Percentiles rank a stretch among this genome's conserved stretches.
These are phyloP conservation scores for Pseudotriccus pelzelni DNA, from an alignment of 2,797 vertebrate species.

Conservation along the genomic window DNA sequence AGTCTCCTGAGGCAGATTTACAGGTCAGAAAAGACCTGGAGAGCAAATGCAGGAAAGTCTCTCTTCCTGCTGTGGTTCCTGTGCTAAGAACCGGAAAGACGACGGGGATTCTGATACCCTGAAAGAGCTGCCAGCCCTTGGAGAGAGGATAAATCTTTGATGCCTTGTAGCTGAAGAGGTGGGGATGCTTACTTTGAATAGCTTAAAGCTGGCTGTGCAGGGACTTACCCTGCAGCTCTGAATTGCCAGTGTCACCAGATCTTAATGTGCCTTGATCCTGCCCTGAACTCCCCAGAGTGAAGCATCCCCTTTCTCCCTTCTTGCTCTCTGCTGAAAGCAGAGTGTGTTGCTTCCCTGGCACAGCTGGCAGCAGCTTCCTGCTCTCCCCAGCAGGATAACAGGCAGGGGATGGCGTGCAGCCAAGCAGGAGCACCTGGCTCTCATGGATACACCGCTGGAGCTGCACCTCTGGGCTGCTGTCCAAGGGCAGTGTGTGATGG, in stretches of 20 bases:
- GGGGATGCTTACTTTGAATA: background rate
- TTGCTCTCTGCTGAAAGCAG: background rate
- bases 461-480: background rate
- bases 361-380: background rate
- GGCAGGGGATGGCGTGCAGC: background rate
- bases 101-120: background rate
- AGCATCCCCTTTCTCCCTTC: background rate
- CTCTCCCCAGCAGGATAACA: background rate
- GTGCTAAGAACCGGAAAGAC: background rate
- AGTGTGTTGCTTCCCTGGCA: background rate
- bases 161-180: background rate
- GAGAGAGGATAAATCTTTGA: background rate
- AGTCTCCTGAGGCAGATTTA: background rate
- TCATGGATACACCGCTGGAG: background rate
- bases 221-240: background rate
- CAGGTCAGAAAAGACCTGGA: background rate
- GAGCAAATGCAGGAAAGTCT: background rate
- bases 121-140: background rate
- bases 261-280: background rate
- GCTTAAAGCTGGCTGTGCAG: background rate
- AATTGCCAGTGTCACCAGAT: background rate
- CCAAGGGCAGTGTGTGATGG: background rate
- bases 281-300: background rate
- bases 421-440: background rate
- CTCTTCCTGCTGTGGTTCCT: background rate